Conservation (phyloP, 2,113 vertebrate species). For the Phyllostomus discolor region DNA sequence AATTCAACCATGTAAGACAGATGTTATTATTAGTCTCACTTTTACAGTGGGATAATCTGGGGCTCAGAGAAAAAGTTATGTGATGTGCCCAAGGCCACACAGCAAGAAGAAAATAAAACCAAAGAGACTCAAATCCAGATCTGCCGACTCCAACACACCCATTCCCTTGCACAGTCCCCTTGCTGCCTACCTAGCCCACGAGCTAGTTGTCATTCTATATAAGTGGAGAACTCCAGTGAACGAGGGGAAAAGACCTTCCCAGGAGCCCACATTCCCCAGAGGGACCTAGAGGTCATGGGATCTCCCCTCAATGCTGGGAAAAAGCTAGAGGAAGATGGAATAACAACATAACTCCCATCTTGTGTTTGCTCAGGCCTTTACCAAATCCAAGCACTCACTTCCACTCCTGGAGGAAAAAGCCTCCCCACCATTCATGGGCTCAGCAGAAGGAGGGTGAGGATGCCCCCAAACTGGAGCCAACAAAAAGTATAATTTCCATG, state of each 20-base stretch:
- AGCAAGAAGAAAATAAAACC: neutral
- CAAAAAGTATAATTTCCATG: no score
- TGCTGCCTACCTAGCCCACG: neutral
- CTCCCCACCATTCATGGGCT: neutral
- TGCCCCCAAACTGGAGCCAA: neutral
- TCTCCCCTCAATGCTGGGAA: neutral
- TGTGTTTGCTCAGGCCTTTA: neutral
- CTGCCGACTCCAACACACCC: neutral
- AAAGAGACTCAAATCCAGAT: neutral
- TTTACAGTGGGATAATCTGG: neutral
- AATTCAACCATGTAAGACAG: neutral
- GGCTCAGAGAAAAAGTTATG: neutral
- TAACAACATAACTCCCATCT: neutral
- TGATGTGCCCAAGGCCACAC: neutral
- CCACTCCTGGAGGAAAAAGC: neutral
- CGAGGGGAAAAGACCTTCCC: neutral
- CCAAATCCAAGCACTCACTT: neutral
- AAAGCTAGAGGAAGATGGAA: neutral
- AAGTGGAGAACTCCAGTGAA: neutral
- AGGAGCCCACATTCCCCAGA: neutral
- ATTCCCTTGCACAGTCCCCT: neutral
- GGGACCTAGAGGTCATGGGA: slow-evolving; percentile 1
- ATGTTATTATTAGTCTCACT: neutral
- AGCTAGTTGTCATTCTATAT: neutral
- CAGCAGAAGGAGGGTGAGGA: neutral